These are phyloP conservation scores for Macropodus opercularis DNA, from an alignment of 2,797 vertebrate species.

Conservation along the genomic window DNA sequence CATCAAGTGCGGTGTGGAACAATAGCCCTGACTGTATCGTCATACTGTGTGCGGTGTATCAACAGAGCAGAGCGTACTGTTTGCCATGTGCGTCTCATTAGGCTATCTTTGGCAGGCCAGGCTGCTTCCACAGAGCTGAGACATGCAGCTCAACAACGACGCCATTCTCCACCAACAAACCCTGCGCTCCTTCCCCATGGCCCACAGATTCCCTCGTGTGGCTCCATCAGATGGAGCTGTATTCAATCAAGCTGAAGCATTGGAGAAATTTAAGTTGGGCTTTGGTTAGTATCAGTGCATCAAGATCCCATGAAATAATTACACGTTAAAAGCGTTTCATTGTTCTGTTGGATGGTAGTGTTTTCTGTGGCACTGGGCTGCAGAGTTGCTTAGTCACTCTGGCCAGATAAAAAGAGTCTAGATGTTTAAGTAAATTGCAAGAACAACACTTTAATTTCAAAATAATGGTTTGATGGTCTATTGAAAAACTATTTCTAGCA, in stretches of 20 bases:
- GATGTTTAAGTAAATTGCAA: constrained; percentile 1
- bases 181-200: constrained; percentile 11
- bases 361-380: constrained; percentile 15
- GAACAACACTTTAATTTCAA: constrained; percentile 9
- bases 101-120: constrained; percentile 55
- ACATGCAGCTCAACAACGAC: constrained; percentile 53
- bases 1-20: constrained; percentile 32
- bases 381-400: constrained; percentile 24
- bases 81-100: constrained; percentile 73
- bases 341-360: constrained; percentile 2
- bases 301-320: constrained; percentile 19
- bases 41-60: constrained; percentile 37
- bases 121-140: constrained; percentile 49
- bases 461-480: constrained; percentile 27
- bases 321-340: constrained; percentile 16
- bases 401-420: constrained; percentile 3
- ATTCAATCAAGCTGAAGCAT: constrained; percentile 14
- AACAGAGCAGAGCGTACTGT: constrained; percentile 38
- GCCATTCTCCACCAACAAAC: constrained; percentile 48
- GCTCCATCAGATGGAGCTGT: constrained; percentile 16
- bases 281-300: neutral
- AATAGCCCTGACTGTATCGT: constrained; percentile 47
- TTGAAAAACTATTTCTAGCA: constrained; percentile 14
- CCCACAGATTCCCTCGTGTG: constrained; percentile 5
- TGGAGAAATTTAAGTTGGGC: constrained; percentile 1